Evolutionary conservation across 2,797 vertebrate species (phyloP), one percentile per base, ranked within the genome.

Genomic region (Varecia variegata): DNA sequence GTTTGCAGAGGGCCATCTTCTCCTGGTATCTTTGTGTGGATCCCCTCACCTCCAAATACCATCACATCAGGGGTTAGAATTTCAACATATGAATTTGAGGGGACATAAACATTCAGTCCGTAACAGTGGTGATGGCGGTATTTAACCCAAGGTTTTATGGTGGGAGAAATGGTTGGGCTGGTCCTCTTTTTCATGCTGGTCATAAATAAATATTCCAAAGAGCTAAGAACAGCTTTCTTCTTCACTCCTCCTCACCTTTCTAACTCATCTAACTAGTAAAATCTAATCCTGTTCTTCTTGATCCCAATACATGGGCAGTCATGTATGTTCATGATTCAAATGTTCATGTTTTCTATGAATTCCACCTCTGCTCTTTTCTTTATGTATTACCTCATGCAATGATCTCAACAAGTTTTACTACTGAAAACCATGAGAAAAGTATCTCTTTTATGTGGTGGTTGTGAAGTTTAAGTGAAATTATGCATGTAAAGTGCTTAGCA

Each of bases 391-490:
- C 21, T 84, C 80, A 9, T 79, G 14, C 20, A 50, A 67, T 17
- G 25, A 70, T 67, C 52, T 83, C n/a, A 76, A 52, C 38, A 45
- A 90, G 84, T 76, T 92, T 85, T 32, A 38, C 32, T 96, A 40
- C 12, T 92, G 43, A 87, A 93, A 97, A 96, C 47, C 20, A 27
- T 32, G 23, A 90, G 38, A 47, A 92, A 96, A 90, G 52, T 58
- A 68, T 56, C 45, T 56, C 43, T 92, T 74, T 96, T 90, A 80
- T 62, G 27, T 50, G 52, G 56, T 47, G 17, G 10, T 74, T 67
- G 8, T 88, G 60, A 96, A 87, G 30, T 88, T 70, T 90, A 95
- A 96, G 92, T 60, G 52, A 96, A 96, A 95, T 97, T 97, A 88
- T 83, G 65, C 90, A 76, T 80, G 58, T 94, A 58, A 96, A 90